These are phyloP conservation scores for Pipra filicauda DNA, from an alignment of 2,113 vertebrate species.

Conservation along the genomic window DNA sequence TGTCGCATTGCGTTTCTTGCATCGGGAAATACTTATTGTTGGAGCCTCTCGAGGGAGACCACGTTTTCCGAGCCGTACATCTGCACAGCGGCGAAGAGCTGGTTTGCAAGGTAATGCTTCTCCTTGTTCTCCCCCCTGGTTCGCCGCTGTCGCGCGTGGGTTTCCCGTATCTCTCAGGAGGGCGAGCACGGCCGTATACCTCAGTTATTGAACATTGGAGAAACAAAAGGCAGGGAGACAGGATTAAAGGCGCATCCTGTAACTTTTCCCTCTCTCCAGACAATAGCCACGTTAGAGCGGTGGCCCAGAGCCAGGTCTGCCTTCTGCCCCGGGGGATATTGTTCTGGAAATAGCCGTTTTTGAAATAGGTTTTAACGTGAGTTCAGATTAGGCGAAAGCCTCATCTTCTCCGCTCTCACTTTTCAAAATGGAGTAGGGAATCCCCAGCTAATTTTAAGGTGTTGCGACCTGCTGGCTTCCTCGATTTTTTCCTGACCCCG, in stretches of 20 bases:
- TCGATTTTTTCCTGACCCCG: not conserved
- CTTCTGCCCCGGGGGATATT: not conserved
- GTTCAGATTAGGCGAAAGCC: conserved; percentile 7
- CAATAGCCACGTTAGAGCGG: conserved; percentile 64
- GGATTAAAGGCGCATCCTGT: not conserved
- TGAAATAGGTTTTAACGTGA: conserved; percentile 14
- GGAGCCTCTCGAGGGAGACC: conserved; percentile 98
- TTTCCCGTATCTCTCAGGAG: not conserved
- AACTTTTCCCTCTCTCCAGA: conserved; percentile 63
- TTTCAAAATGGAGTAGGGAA: conserved; percentile 50
- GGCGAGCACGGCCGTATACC: not conserved
- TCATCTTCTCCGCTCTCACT: conserved; percentile 1
- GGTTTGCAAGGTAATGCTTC: conserved; percentile 90
- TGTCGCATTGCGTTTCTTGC: conserved; percentile 97
- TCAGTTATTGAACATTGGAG: not conserved
- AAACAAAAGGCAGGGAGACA: not conserved
- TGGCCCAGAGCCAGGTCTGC: conserved; percentile 51
- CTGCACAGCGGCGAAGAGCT: conserved; percentile 98
- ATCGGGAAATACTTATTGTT: conserved; percentile 98
- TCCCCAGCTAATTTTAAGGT: conserved; percentile 43
- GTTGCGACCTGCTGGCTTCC: not conserved
- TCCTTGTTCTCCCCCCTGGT: not conserved
- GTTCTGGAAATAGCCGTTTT: conserved; percentile 7
- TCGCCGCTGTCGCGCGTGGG: not conserved
- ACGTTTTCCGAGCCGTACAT: conserved; percentile 96